Percentiles rank a stretch among this genome's conserved stretches.
Evolutionary conservation across 2,888 invertebrate species (phyloP).

Genomic region (Agriotes lineatus): DNA sequence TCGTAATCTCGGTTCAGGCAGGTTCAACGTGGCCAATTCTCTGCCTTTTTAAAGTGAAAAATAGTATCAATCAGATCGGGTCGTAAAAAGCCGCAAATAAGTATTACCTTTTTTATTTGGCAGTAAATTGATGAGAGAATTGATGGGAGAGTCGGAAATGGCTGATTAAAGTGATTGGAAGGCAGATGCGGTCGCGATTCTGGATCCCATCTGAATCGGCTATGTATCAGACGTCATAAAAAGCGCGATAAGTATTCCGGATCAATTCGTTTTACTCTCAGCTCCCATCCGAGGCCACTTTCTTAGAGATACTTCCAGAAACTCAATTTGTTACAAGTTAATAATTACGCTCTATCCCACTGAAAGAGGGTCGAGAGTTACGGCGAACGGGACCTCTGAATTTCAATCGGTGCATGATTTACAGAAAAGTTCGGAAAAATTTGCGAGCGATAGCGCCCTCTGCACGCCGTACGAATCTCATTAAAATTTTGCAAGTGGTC

Average conservation of each 20-base stretch:
- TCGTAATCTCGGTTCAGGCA: conserved; percentile 14
- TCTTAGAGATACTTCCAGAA: neutral
- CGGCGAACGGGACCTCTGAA: conserved; percentile 14
- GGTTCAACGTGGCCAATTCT: conserved; percentile 28
- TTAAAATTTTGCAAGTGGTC: conserved; percentile 39
- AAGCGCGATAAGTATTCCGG: conserved; percentile 35
- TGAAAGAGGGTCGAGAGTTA: neutral
- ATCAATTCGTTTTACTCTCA: conserved; percentile 30
- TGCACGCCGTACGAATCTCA: conserved; percentile 21
- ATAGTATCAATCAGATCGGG: conserved; percentile 40
- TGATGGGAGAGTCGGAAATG: conserved; percentile 38
- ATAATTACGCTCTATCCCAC: conserved; percentile 23
- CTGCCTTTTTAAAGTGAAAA: conserved; percentile 36
- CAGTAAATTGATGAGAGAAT: conserved; percentile 44
- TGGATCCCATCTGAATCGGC: conserved; percentile 42
- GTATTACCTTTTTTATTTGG: conserved; percentile 44
- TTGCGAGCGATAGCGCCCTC: neutral
- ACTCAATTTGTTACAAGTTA: conserved; percentile 28
- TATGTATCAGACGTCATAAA: conserved; percentile 45
- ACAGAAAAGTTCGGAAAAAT: conserved; percentile 14
- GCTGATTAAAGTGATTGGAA: conserved; percentile 43
- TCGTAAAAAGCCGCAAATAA: conserved; percentile 42
- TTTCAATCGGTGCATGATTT: conserved; percentile 30
- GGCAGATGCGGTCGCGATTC: conserved; percentile 41
- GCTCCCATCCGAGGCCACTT: conserved; percentile 3